A percentile compares a stretch with the other conserved stretches of the same genome.
phyloP scores from a whole-genome alignment of 2,113 vertebrate species.

The Passer domesticus region DNA sequence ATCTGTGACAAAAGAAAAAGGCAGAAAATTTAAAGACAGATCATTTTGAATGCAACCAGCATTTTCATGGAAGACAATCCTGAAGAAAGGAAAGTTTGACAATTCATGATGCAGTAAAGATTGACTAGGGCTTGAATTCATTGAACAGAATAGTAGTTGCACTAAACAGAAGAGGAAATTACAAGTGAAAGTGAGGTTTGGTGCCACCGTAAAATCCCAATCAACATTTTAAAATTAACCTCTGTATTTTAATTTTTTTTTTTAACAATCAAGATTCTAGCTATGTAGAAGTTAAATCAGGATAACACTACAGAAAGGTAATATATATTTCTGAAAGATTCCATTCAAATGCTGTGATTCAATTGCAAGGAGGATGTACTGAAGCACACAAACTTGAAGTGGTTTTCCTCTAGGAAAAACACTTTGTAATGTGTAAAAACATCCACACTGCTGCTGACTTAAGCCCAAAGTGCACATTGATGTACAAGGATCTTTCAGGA shows the following conservation, averaged over 20 bases:
- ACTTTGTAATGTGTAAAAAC: background rate
- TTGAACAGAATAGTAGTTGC: background rate
- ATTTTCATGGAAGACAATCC: slow-evolving; percentile 14
- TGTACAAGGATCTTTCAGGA: rapidly evolving
- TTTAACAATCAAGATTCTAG: background rate
- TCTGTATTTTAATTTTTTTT: background rate
- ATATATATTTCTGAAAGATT: background rate
- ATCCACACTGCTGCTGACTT: background rate
- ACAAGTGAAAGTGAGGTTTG: background rate
- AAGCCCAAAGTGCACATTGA: background rate
- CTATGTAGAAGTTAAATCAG: background rate
- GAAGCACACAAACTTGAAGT: background rate
- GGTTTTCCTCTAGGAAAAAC: background rate
- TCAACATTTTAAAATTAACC: background rate
- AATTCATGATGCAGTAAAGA: background rate
- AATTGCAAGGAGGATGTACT: background rate
- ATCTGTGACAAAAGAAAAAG: background rate
- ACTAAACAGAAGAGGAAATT: background rate
- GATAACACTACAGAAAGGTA: background rate
- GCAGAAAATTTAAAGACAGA: background rate
- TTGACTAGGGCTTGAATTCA: background rate
- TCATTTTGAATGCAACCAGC: background rate
- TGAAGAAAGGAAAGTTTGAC: background rate
- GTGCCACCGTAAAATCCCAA: background rate
- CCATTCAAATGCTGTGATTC: slow-evolving; percentile 11